A percentile compares a stretch with the other conserved stretches of the same genome.
These are phyloP conservation scores for Pagetopsis macropterus DNA, from an alignment of 2,797 vertebrate genomes.

Conservation along the genomic window DNA sequence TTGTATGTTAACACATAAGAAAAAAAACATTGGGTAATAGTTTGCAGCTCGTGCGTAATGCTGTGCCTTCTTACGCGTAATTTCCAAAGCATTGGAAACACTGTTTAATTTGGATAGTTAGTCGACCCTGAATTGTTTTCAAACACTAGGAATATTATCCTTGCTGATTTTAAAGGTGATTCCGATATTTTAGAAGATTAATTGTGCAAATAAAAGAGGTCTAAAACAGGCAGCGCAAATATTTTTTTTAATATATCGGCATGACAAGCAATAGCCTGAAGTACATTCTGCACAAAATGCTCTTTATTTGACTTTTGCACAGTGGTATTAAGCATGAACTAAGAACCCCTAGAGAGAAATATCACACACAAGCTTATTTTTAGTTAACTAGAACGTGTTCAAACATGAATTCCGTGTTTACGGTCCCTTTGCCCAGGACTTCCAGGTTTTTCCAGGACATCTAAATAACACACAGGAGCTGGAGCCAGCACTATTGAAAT, in stretches of 20 bases:
- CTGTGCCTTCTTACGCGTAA: constrained; percentile 21
- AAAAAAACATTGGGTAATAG: constrained; percentile 5
- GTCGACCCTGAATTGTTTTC: constrained; percentile 3
- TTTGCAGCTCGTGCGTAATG: constrained; percentile 24
- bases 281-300: constrained; percentile 22
- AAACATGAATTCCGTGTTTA: constrained; percentile 23
- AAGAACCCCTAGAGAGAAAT: constrained; percentile 14
- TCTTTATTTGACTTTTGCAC: constrained; percentile 29
- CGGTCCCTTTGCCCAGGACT: not conserved
- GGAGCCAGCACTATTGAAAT: constrained; percentile 41
- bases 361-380: constrained; percentile 18
- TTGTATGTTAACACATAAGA: not conserved
- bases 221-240: constrained; percentile 14
- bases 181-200: constrained; percentile 16
- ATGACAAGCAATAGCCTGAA: constrained; percentile 39
- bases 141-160: not conserved
- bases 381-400: constrained; percentile 1
- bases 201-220: not conserved
- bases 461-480: constrained; percentile 48
- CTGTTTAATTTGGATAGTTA: not conserved
- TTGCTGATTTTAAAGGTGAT: constrained; percentile 5
- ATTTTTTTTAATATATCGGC: constrained; percentile 8
- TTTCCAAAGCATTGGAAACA: not conserved
- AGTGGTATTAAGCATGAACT: constrained; percentile 9
- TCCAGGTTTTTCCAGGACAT: constrained; percentile 31